Base-by-base conservation (phyloP, 23 tunicate species). In the Trididemnum clinides region DNA sequence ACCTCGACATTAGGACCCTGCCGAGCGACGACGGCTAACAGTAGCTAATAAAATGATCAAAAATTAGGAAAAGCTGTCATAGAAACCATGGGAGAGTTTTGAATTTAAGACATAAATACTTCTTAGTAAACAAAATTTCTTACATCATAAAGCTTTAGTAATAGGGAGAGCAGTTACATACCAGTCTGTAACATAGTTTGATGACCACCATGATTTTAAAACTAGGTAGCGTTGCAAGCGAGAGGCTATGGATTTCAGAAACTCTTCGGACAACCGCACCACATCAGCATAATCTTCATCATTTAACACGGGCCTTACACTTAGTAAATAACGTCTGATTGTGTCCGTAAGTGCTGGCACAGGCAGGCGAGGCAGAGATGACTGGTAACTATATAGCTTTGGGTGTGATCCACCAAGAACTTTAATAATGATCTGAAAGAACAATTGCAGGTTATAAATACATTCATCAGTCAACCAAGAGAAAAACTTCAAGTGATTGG, bases 131-230 rank as follows among this genome's bases (percentile, higher is more conserved):
- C n/a, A n/a, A n/a, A n/a, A n/a, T n/a, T n/a, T n/a, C n/a, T n/a
- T n/a, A n/a, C n/a, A n/a, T n/a, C n/a, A n/a, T n/a, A n/a, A n/a
- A n/a, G n/a, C n/a, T n/a, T n/a, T n/a, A n/a, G n/a, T n/a, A n/a
- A n/a, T 15, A 7, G 54, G 15, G 15, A 7, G 54, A 7, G 54
- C 54, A 44, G 54, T 7, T 18, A 59, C 98, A 66, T 28, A 94
- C 99, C 99, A 97, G 44, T 97, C 99, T 50, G 99, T 63, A 18
- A 97, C 99, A 59, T 97, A 97, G 77, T 97, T 97, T 38, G 91
- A 64, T 1, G 99, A 90, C 99, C 99, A 97, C 97, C 97, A 97
- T 21, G 97, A 92, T 71, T 97, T 97, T n/a, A 89, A 37, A 49
- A 78, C 64, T 70, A 97, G 70, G 70, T 97, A 97, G 57, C 95